Evolutionary conservation across 2,888 invertebrate genomes (phyloP).

Genomic region (Monochamus alternatus): DNA sequence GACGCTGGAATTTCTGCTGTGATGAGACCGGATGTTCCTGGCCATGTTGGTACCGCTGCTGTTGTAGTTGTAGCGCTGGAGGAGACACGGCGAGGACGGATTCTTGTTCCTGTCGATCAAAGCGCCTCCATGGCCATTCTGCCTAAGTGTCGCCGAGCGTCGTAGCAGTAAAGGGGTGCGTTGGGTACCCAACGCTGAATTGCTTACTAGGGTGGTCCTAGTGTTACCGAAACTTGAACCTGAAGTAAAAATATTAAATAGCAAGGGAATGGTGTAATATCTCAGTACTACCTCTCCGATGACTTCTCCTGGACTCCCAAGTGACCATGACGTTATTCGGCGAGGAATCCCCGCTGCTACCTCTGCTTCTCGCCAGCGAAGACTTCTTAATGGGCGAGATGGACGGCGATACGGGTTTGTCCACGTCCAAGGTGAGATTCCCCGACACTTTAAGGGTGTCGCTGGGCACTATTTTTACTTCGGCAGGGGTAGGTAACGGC

Average conservation of each 20-base stretch:
- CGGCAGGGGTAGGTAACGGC: constrained; percentile 46
- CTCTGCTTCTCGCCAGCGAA: constrained; percentile 56
- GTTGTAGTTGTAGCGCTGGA: constrained; percentile 69
- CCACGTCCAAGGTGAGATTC: constrained; percentile 57
- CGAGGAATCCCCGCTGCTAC: constrained; percentile 60
- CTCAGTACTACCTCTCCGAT: constrained; percentile 68
- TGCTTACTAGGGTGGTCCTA: constrained; percentile 76
- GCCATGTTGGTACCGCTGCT: constrained; percentile 52
- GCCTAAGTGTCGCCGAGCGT: constrained; percentile 77
- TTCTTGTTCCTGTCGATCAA: constrained; percentile 68
- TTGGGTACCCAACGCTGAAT: constrained; percentile 62
- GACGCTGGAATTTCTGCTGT: constrained; percentile 86
- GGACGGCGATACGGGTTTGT: constrained; percentile 67
- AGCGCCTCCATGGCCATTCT: constrained; percentile 67
- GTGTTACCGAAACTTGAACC: constrained; percentile 82
- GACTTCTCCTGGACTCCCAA: constrained; percentile 78
- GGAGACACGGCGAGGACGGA: constrained; percentile 74
- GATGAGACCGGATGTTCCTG: constrained; percentile 77
- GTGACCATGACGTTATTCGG: constrained; percentile 76
- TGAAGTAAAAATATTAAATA: constrained; percentile 40
- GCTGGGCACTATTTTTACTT: constrained; percentile 72
- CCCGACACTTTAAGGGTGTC: constrained; percentile 54
- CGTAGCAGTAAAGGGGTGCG: constrained; percentile 72
- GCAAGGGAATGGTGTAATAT: neutral
- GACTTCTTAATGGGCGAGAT: constrained; percentile 69